Base-by-base conservation (phyloP, 2,888 invertebrate genomes). In the Heteromurus nitidus region DNA sequence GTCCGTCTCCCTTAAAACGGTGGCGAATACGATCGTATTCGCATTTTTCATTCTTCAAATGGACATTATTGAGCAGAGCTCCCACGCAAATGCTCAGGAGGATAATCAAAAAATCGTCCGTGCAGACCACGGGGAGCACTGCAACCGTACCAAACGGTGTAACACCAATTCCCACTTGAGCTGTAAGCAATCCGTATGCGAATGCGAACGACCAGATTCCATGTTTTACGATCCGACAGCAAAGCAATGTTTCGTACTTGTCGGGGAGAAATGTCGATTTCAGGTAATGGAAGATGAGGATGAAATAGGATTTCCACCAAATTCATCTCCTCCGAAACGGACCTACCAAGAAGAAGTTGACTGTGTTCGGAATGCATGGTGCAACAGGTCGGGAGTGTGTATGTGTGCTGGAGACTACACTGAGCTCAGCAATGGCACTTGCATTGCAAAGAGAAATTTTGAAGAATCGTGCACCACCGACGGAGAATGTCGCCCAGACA, bases 281-380 rank as follows among this genome's bases (percentile, higher is more conserved):
- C 68, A 28, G 5, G 11, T 75, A 16, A 42, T 26, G 7, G 58
- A 69, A 7, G 20, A 24, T 22, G 55, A 31, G n/a, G 77, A 62
- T 16, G 30, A 18, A 47, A 26, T 2, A n/a, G 50, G 42, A n/a
- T 9, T 1, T 13, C 5, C 42, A 16, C 20, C n/a, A n/a, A n/a
- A n/a, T n/a, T n/a, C n/a, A n/a, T n/a, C n/a, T n/a, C n/a, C n/a
- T n/a, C n/a, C n/a, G n/a, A n/a, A n/a, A n/a, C n/a, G n/a, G n/a
- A n/a, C n/a, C n/a, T n/a, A n/a, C 11, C 28, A 42, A 24, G 7
- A 2, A 30, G 64, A 69, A 50, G 11, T 79, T 20, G 64, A 79
- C 13, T 79, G 79, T 30, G 79, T 79, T 16, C 79, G 50, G 20
- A 79, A 79, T 18, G 70, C 79, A 2, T 79, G 64, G 62, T 79